These are phyloP conservation scores for Cyaniris semiargus DNA, from an alignment of 2,888 invertebrate genomes.

Conservation along the genomic window DNA sequence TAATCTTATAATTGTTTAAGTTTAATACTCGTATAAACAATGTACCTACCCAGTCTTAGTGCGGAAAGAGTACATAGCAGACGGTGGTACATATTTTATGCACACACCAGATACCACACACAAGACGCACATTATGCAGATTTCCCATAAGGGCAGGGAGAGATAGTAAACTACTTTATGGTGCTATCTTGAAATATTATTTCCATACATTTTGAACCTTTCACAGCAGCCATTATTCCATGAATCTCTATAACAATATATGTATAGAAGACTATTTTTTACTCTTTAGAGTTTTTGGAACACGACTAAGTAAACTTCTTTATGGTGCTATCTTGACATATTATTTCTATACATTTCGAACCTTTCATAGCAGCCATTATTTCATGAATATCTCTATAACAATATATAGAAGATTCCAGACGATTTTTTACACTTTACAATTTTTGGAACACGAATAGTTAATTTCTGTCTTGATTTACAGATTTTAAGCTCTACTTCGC, in stretches of 20 bases:
- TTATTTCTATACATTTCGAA: neutral
- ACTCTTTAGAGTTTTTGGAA: neutral
- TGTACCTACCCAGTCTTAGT: neutral
- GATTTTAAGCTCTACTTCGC: neutral
- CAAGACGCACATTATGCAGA: conserved; percentile 11
- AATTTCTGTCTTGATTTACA: neutral
- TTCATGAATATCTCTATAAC: too few species aligned
- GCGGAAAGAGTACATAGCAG: neutral
- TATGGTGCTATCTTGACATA: neutral
- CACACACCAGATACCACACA: neutral
- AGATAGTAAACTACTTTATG: neutral
- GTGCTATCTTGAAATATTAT: neutral
- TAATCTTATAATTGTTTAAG: neutral
- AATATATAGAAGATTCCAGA: neutral
- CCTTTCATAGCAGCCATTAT: neutral
- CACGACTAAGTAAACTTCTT: neutral
- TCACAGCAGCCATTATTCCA: neutral
- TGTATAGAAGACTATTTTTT: neutral
- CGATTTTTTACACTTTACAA: neutral
- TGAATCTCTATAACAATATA: neutral
- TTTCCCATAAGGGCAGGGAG: conserved; percentile 3
- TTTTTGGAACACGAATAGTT: neutral
- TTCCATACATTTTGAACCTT: neutral
- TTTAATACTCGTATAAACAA: too few species aligned
- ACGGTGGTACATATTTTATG: neutral